A percentile compares a stretch with the other conserved stretches of the same genome.
phyloP scores from a whole-genome alignment of 2,113 vertebrate genomes.

The Peromyscus leucopus region DNA sequence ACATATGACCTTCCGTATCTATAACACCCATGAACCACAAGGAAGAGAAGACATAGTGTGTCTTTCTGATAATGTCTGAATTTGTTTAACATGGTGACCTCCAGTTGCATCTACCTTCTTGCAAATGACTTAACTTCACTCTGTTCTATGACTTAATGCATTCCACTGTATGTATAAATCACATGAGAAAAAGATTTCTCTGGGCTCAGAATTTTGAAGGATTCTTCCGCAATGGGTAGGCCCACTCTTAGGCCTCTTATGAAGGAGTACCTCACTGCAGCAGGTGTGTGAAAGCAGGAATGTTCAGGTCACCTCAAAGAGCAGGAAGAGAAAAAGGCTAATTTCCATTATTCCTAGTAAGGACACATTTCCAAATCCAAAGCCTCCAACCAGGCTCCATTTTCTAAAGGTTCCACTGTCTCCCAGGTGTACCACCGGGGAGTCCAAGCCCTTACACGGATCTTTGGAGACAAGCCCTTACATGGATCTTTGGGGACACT shows the following conservation, averaged over 20 bases:
- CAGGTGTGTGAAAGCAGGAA: neutral
- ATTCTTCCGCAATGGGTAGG: neutral
- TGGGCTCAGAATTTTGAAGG: neutral
- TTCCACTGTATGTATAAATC: neutral
- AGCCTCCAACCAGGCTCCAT: neutral
- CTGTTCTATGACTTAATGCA: neutral
- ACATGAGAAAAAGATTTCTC: neutral
- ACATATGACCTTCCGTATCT: neutral
- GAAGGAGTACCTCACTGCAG: too few relatives aligned
- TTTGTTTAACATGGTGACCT: neutral
- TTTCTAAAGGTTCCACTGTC: neutral
- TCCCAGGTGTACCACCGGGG: neutral
- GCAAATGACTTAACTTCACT: neutral
- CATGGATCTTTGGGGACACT: neutral
- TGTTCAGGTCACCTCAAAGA: neutral
- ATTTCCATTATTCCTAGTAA: neutral
- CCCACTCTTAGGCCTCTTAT: neutral
- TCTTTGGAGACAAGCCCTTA: too few relatives aligned
- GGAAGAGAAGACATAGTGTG: neutral
- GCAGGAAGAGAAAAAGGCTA: neutral
- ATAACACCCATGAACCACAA: neutral
- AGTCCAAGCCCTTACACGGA: too few relatives aligned
- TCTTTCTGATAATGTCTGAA: neutral
- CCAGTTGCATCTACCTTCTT: neutral
- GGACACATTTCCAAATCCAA: too few relatives aligned